Evolutionary conservation across 2,113 vertebrate genomes (phyloP).

Genomic region (Epinephelus fuscoguttatus): DNA sequence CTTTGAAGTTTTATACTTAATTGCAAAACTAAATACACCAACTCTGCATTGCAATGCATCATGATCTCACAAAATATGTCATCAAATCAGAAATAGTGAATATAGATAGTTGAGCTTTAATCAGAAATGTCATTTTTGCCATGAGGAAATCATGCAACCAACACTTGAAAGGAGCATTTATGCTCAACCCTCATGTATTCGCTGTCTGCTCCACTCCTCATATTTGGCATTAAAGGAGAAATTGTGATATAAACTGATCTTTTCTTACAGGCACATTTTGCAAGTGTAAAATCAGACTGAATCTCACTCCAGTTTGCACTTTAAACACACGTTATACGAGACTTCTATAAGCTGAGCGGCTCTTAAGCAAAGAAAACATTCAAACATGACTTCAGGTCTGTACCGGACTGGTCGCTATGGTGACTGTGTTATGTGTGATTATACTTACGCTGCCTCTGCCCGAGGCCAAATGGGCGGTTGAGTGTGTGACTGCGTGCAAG

Average conservation of each 20-base stretch:
- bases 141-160: not conserved
- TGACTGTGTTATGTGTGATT: slow-evolving; percentile 68
- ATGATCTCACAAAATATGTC: no score
- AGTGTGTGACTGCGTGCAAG: not conserved
- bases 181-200: not conserved
- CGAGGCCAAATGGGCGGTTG: slow-evolving; percentile 56
- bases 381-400: slow-evolving; percentile 44
- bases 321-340: no score
- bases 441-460: slow-evolving; percentile 47
- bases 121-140: not conserved
- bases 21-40: not conserved
- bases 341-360: not conserved
- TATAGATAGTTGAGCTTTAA: not conserved
- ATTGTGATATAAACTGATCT: not conserved
- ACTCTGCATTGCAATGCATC: no score
- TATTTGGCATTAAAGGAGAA: not conserved
- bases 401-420: slow-evolving; percentile 61
- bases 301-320: not conserved
- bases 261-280: not conserved
- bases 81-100: not conserved
- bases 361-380: slow-evolving; percentile 13
- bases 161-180: not conserved
- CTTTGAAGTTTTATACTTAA: not conserved
- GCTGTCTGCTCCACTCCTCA: not conserved
- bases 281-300: not conserved